Evolutionary conservation across 2,797 vertebrate species (phyloP), one percentile per base, ranked within the genome.

Genomic region (Pangasius sanitwongsei): DNA sequence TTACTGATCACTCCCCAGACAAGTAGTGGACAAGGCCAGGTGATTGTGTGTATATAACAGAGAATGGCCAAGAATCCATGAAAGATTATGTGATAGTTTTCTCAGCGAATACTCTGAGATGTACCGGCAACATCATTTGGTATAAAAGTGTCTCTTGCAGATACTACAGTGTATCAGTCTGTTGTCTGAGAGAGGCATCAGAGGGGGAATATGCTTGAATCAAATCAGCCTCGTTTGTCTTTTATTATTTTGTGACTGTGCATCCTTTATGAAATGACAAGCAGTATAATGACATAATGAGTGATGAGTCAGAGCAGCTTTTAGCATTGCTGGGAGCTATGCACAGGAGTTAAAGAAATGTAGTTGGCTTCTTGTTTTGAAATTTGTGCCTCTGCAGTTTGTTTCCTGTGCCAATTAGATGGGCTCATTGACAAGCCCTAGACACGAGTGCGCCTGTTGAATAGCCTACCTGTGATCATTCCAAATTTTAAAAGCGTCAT

Each of bases 261-360:
- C 57, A 86, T 61, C 55, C 41, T 87, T 89, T 78, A 65, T 89
- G 20, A 87, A 87, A 84, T 87, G 70, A 78, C 48, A 78, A 61
- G 55, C 48, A 31, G 55, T 31, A 31, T 83, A 84, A 87, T 78
- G 50, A 77, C 70, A 78, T 78, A 83, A 78, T 87, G 59, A 85
- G 70, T 70, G 86, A 84, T 75, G 69, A 83, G 55, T 65, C 85
- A 85, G 84, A 82, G 65, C 37, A 41, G 67, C 41, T 55, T 50
- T 86, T 28, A n/a, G 6, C n/a, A 2, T 65, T 53, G 31, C 53
- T 6, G 28, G 34, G 23, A 48, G 18, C 28, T 2, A 6, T 23
- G 63, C 41, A 53, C 18, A 13, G 83, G 15, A 67, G 16, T 69
- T 85, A 53, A 53, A 13, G 41, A 85, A 69, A 31, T 34, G 6